phyloP scores from a whole-genome alignment of 1,140 invertebrate species.

The Nixonia krombeini region DNA sequence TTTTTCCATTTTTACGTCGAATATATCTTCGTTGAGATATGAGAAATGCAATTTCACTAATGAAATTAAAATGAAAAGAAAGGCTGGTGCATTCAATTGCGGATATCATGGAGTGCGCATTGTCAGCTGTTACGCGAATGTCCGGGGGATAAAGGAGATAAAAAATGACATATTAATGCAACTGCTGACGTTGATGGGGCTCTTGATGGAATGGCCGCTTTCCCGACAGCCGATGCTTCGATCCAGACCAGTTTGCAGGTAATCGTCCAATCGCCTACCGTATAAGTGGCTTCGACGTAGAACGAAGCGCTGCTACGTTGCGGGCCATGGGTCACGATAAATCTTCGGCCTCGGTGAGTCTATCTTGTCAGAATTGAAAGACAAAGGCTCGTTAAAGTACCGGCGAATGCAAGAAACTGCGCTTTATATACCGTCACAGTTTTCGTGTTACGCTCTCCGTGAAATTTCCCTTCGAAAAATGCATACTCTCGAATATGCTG shows the following conservation, averaged over 20 bases:
- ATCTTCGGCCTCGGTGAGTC: conserved; percentile 19
- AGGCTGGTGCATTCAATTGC: no score
- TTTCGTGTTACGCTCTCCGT: no score
- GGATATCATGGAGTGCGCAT: conserved; percentile 17
- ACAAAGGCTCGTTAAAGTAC: conserved; percentile 24
- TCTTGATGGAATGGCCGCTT: conserved; percentile 31
- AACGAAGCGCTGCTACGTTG: conserved; percentile 28
- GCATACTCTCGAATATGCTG: no score
- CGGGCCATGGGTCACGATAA: conserved; percentile 24
- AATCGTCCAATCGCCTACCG: conserved; percentile 28
- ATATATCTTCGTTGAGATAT: no score
- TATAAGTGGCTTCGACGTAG: conserved; percentile 19
- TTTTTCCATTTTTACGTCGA: no score
- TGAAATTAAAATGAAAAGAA: no score
- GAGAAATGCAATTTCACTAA: no score
- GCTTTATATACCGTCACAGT: no score
- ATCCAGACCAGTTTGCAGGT: conserved; percentile 36
- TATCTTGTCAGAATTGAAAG: conserved; percentile 21
- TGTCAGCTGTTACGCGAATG: conserved; percentile 15
- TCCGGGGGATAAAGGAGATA: conserved; percentile 2
- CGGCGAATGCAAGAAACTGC: conserved; percentile 2
- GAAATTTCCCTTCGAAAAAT: no score
- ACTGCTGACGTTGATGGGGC: conserved; percentile 13
- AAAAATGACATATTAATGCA: conserved; percentile 25
- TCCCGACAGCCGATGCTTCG: conserved; percentile 25